Percentiles rank a stretch among this genome's conserved stretches.
These are phyloP conservation scores for Bovichtus variegatus DNA, from an alignment of 2,797 vertebrate species.

Conservation along the genomic window DNA sequence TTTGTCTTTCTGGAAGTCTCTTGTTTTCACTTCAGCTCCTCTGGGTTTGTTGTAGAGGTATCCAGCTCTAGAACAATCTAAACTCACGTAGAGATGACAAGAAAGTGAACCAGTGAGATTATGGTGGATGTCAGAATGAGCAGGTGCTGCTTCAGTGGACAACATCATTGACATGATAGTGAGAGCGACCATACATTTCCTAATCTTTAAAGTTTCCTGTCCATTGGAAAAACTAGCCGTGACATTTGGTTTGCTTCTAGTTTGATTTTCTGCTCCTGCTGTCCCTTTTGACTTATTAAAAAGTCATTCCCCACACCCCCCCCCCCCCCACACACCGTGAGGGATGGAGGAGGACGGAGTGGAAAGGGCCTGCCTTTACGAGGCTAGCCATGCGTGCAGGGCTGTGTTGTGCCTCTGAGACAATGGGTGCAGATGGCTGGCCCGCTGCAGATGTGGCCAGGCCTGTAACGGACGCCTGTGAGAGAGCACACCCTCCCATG, in stretches of 20 bases:
- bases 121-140: not conserved
- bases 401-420: slow-evolving; percentile 78
- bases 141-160: not conserved
- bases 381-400: slow-evolving; percentile 82
- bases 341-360: slow-evolving; percentile 60
- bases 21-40: not conserved
- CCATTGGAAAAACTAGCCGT: slow-evolving; percentile 44
- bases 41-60: not conserved
- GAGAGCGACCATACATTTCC: slow-evolving; percentile 22
- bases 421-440: slow-evolving; percentile 87
- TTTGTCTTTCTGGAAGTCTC: slow-evolving; percentile 8
- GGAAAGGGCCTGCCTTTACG: slow-evolving; percentile 71
- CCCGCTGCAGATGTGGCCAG: slow-evolving; percentile 83
- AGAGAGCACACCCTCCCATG: slow-evolving; percentile 75
- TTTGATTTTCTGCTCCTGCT: slow-evolving; percentile 50
- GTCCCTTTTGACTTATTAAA: slow-evolving; percentile 74
- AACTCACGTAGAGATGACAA: not conserved
- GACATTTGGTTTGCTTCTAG: slow-evolving; percentile 51
- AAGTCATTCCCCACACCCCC: slow-evolving; percentile 80
- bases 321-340: slow-evolving; percentile 60
- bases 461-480: slow-evolving; percentile 83
- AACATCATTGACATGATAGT: not conserved
- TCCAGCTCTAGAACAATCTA: not conserved
- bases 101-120: slow-evolving; percentile 16
- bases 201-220: slow-evolving; percentile 21